These are phyloP conservation scores for Thera obeliscata DNA, from an alignment of 2,888 invertebrate species.

Conservation along the genomic window DNA sequence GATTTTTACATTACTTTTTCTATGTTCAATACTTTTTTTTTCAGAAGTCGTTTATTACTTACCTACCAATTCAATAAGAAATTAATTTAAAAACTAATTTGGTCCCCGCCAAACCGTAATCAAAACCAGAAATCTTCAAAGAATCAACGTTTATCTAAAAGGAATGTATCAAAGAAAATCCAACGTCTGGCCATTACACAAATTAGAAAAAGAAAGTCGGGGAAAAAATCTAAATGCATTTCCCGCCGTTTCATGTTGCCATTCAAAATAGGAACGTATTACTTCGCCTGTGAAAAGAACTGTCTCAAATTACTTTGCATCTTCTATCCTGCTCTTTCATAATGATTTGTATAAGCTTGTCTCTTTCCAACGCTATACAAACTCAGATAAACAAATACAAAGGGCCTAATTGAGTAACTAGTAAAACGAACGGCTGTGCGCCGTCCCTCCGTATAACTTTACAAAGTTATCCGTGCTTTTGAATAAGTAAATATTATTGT, in stretches of 20 bases:
- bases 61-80: conserved; percentile 12
- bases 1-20: no score
- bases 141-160: conserved; percentile 58
- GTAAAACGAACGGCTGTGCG: conserved; percentile 81
- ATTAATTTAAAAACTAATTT: conserved; percentile 32
- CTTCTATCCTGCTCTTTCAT: conserved; percentile 51
- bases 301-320: conserved; percentile 82
- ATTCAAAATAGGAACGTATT: conserved; percentile 84
- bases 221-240: conserved; percentile 77
- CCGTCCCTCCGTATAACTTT: conserved; percentile 74
- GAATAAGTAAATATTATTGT: conserved; percentile 26
- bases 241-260: conserved; percentile 81
- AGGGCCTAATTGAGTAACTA: conserved; percentile 86
- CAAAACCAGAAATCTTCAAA: conserved; percentile 44
- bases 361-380: conserved; percentile 74
- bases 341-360: conserved; percentile 47
- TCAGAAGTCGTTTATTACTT: neutral
- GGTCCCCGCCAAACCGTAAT: conserved; percentile 39
- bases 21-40: no score
- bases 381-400: conserved; percentile 85
- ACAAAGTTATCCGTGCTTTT: conserved; percentile 50
- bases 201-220: conserved; percentile 65
- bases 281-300: conserved; percentile 81
- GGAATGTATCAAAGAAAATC: conserved; percentile 76
- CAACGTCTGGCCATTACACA: conserved; percentile 69